Base-by-base conservation (phyloP, 2,113 vertebrate species). In the Rhinogobius similis region DNA sequence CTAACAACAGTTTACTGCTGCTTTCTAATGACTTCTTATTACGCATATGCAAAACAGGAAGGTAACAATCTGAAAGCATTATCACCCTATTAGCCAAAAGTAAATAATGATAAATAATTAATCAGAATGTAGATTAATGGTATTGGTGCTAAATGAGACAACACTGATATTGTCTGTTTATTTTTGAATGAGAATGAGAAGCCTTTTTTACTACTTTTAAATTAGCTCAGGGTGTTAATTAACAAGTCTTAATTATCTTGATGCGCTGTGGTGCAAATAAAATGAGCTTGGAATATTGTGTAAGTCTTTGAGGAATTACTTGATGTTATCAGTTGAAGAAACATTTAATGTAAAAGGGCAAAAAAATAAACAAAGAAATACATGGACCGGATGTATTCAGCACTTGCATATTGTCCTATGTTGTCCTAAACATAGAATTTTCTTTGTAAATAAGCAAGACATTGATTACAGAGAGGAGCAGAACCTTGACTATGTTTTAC, bases 381-480 rank as follows among this genome's bases (percentile, higher is more conserved):
- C 23, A 53, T n/a, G n/a, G n/a, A n/a, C n/a, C n/a, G n/a, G n/a
- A n/a, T 43, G 3, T 3, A 18, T 50, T 50, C 8, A 21, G 21
- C 10, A 50, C 7, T n/a, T 41, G 39, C 12, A 41, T 2, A 10
- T 12, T 1, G 20, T n/a, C 6, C 6, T n/a, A 48, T 0, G 24
- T 2, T 11, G 3, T 14, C 56, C 1, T 50, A 67, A 55, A 56
- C 43, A 62, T 52, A 72, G 55, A 32, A 70, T 75, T 75, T 74
- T 43, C 29, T 72, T 81, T 71, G 81, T 68, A 83, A 84, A 85
- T 69, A 77, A 55, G 61, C 2, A 14, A n/a, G 58, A 67, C 50
- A 41, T 61, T 27, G 2, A 29, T 74, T 50, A 71, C 67, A 56
- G 56, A 64, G 70, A 73, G 38, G n/a, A 74, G 70, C 68, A 62